Evolutionary conservation across 2,113 vertebrate species (phyloP).

Genomic region (Nerophis ophidion): DNA sequence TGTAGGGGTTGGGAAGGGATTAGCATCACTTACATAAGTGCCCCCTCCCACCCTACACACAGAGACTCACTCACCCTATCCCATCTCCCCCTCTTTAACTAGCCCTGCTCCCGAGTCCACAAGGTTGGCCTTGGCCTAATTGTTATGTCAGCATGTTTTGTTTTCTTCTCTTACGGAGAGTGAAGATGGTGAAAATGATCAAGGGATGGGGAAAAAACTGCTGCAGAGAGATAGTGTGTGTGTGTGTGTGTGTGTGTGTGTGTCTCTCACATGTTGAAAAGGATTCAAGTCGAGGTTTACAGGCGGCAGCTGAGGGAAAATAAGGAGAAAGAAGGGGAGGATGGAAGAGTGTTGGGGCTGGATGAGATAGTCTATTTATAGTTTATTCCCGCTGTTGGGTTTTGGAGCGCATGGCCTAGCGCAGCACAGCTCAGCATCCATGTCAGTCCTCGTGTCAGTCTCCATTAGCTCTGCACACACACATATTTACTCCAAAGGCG

Average conservation of each 20-base stretch:
- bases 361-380: slow-evolving; percentile 62
- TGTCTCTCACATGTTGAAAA: slow-evolving; percentile 6
- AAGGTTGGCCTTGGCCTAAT: slow-evolving; percentile 31
- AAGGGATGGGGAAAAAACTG: background rate
- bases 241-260: too few species aligned
- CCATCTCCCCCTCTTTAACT: slow-evolving; percentile 18
- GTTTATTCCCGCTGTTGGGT: slow-evolving; percentile 61
- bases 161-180: slow-evolving; percentile 3
- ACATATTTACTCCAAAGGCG: slow-evolving; percentile 10
- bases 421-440: slow-evolving; percentile 53
- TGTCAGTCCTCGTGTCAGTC: slow-evolving; percentile 51
- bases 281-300: slow-evolving; percentile 19
- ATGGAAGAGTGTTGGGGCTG: slow-evolving; percentile 15
- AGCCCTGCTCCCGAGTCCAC: slow-evolving; percentile 32
- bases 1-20: slow-evolving; percentile 56
- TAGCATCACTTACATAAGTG: slow-evolving; percentile 63
- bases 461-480: slow-evolving; percentile 30
- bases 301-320: slow-evolving; percentile 28
- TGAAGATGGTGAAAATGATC: slow-evolving; percentile 3
- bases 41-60: too few species aligned
- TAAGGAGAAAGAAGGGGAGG: slow-evolving; percentile 15
- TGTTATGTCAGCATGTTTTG: slow-evolving; percentile 24
- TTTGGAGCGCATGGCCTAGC: slow-evolving; percentile 39
- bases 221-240: too few species aligned
- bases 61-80: slow-evolving; percentile 3